Evolutionary conservation across 2,797 vertebrate genomes (phyloP), one percentile per base, ranked within the genome.

Genomic region (Erpetoichthys calabaricus): DNA sequence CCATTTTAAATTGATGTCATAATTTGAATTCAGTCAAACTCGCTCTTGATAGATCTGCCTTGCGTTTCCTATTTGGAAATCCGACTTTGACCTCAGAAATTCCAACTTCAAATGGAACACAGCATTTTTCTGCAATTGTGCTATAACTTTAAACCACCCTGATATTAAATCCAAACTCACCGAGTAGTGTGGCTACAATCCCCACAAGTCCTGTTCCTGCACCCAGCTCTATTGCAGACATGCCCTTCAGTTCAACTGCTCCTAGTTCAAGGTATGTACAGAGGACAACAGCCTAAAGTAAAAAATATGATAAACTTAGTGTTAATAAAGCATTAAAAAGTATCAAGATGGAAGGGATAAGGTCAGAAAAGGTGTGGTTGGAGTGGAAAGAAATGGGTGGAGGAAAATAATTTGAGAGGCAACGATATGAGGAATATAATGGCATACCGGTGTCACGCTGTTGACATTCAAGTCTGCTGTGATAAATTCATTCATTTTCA

Each of bases 171-270:
- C 7, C 57, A 56, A 43, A 53, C 87, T 82, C 74, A 97, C 95
- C 95, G 53, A 96, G 68, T 56, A 98, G 74, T 0, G 90, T 82
- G 44, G 92, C 89, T 44, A 99, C 94, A 47, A 99, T 97, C 68
- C 96, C 91, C 63, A 94, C 88, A 63, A 99, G 74, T 61, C 94
- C 96, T 0, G 94, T 94, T n/a, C 96, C 96, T 7, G 94, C 96
- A 57, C 96, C 96, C 63, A 99, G 79, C 66, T 99, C 94, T 57
- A 99, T 86, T 0, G 72, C 84, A 53, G 63, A 65, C 61, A 73
- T 82, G 56, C 81, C 89, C 63, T 73, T 70, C 25, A 99, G 62
- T 57, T 91, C 80, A 67, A 92, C 65, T 4, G 68, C 65, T n/a
- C 84, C 89, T 64, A 82, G 72, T 78, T 99, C 96, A 80, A 99